Evolutionary conservation across 2,113 vertebrate species (phyloP), one percentile per base, ranked within the genome.

Genomic region (Chaetorhynchus papuensis): DNA sequence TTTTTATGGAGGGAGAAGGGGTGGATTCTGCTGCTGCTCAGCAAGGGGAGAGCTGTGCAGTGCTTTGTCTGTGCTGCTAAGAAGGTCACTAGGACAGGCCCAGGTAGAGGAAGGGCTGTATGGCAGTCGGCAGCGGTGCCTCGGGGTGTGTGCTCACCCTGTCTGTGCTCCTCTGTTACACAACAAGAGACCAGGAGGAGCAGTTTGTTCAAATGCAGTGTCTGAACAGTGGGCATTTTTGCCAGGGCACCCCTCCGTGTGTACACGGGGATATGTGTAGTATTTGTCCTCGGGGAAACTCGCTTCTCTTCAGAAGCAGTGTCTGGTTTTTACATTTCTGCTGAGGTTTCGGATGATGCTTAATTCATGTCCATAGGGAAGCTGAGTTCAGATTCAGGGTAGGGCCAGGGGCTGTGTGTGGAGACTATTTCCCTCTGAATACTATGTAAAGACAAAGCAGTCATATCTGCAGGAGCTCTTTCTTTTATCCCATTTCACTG

Each of bases 331-430:
- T 31, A 37, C 3, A 4, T 84, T 87, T 92, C 77, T 92, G 59
- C 68, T 66, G 50, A 90, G 54, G 37, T 63, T 92, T 90, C 47
- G 64, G 37, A 31, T 85, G 74, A 56, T 94, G 42, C 3, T 37
- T 75, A 83, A 75, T 93, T 90, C 54, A n/a, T 89, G 50, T 89
- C 79, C 76, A 14, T 54, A 76, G 81, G 69, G 85, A 78, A 84
- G 79, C 53, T 22, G 64, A 89, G 68, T 87, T 89, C 22, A 84
- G 37, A 75, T 65, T 81, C 64, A 87, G 54, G 64, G 75, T 41
- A 75, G 69, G 50, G 37, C 74, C 76, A 18, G 42, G 30, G 42
- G 60, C 57, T 82, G 27, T 83, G 27, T 59, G 22, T 47, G 28
- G 57, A 80, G 52, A 72, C 65, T 56, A 9, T 86, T 92, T 93